Conservation (phyloP, 2,797 vertebrate genomes). For the Apogon hyalosoma region DNA sequence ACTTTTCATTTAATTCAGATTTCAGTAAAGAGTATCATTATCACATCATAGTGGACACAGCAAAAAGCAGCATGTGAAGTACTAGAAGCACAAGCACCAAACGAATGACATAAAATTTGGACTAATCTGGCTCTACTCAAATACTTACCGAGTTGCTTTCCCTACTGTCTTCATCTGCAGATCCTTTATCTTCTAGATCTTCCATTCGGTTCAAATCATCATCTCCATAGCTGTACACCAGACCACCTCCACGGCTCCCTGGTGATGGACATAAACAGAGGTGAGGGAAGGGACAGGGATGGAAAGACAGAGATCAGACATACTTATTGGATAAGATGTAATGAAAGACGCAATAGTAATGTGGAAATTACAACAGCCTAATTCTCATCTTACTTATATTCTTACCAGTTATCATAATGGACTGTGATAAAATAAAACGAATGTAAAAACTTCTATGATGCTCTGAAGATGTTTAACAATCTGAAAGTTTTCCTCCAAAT, state of each 20-base stretch:
- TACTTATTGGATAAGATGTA: too few species aligned
- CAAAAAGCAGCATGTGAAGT: background rate
- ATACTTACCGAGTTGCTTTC: conserved; percentile 93
- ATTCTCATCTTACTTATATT: too few species aligned
- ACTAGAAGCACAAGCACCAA: background rate
- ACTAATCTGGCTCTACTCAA: background rate
- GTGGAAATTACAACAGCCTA: too few species aligned
- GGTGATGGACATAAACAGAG: background rate
- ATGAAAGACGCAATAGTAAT: too few species aligned
- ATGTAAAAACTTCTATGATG: too few species aligned
- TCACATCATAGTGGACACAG: background rate
- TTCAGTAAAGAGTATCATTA: background rate
- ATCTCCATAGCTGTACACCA: conserved; percentile 92
- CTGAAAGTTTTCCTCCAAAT: too few species aligned
- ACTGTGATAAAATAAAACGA: too few species aligned
- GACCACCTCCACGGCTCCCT: conserved; percentile 82
- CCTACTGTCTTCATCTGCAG: conserved; percentile 91
- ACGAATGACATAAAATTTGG: background rate
- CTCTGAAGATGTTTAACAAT: too few species aligned
- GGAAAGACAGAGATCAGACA: too few species aligned
- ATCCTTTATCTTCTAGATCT: conserved; percentile 82
- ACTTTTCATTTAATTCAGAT: background rate
- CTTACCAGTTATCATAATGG: too few species aligned
- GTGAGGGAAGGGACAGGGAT: too few species aligned
- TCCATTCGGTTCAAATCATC: conserved; percentile 89